These are phyloP conservation scores for Blastomussa wellsi DNA, from an alignment of 92 coral and sea anemone species.

Conservation along the genomic window DNA sequence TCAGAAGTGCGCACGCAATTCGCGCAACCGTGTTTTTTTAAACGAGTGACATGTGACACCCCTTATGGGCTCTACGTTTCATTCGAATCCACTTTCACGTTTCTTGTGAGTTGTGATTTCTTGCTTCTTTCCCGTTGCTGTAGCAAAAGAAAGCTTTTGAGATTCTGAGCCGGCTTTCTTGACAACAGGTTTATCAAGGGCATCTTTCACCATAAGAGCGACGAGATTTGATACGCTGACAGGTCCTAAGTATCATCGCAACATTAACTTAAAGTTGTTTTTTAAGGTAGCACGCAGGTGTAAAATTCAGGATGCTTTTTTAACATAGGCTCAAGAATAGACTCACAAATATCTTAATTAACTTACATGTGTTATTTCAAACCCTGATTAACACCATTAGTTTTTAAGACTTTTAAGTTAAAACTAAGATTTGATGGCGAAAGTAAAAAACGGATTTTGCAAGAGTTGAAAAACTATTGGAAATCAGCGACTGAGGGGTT, in stretches of 20 bases:
- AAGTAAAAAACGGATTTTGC: neutral
- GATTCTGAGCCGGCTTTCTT: neutral
- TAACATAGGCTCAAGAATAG: neutral
- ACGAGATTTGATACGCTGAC: neutral
- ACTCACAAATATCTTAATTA: neutral
- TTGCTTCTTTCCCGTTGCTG: neutral
- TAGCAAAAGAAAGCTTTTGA: neutral
- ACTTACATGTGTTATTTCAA: neutral
- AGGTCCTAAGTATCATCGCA: neutral
- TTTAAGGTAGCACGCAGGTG: neutral
- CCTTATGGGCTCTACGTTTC: neutral
- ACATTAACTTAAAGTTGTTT: neutral
- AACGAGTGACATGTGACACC: neutral
- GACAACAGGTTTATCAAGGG: neutral
- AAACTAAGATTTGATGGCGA: neutral
- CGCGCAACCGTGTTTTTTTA: neutral
- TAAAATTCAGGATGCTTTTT: neutral
- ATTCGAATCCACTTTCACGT: neutral
- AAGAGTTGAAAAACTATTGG: neutral
- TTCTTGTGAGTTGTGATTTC: neutral
- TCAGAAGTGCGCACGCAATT: neutral
- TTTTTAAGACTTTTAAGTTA: no score
- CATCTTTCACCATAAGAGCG: neutral
- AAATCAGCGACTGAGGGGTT: neutral
- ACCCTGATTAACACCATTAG: neutral